Conservation (phyloP, 2,888 invertebrate genomes). For the Hydrotaea cyrtoneurina region DNA sequence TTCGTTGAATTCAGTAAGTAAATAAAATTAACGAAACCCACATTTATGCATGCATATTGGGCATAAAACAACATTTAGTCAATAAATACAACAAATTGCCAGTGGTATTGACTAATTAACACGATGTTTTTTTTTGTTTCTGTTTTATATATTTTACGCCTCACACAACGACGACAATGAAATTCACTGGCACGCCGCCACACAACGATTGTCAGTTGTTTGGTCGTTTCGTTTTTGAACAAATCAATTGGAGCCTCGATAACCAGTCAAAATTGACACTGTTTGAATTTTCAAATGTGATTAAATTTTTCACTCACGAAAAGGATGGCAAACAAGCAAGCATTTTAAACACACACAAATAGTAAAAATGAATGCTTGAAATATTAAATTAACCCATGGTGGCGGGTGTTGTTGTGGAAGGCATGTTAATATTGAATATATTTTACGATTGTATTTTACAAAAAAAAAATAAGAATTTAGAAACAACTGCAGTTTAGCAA, state of each 20-base stretch:
- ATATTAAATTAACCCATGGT: not conserved
- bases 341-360: not conserved
- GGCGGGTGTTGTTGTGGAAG: not conserved
- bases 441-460: too few relatives aligned
- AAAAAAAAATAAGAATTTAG: too few relatives aligned
- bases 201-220: not conserved
- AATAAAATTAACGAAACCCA: not conserved
- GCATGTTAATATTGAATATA: too few relatives aligned
- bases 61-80: not conserved
- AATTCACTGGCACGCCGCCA: not conserved
- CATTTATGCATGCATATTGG: not conserved
- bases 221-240: not conserved
- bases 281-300: not conserved
- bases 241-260: not conserved
- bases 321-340: not conserved
- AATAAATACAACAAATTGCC: not conserved
- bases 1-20: not conserved
- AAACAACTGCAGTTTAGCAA: too few relatives aligned
- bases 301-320: not conserved
- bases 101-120: conserved; percentile 25
- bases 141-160: not conserved
- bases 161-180: not conserved
- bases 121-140: too few relatives aligned
- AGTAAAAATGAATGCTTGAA: not conserved
- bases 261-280: not conserved